These are phyloP conservation scores for Pentalonia nigronervosa DNA, from an alignment of 1,140 invertebrate genomes.

Conservation along the genomic window DNA sequence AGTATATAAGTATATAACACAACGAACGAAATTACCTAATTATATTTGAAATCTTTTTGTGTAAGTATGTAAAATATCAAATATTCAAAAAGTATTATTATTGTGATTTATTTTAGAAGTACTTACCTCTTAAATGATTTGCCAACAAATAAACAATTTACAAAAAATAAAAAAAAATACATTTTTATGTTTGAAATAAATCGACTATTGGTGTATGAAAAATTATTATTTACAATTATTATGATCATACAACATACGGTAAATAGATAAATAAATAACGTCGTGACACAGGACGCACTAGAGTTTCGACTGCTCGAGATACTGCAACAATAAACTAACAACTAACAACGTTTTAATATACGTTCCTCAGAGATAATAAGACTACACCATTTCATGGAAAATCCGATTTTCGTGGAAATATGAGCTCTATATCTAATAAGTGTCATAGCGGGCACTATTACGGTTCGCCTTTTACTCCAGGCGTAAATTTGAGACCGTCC, in stretches of 20 bases:
- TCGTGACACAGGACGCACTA: not conserved
- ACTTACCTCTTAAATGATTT: not conserved
- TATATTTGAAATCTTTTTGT: not conserved
- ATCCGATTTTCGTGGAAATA: not conserved
- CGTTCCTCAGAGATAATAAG: not conserved
- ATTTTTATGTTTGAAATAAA: not conserved
- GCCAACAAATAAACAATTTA: not conserved
- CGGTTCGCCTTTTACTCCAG: not conserved
- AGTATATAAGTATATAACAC: not conserved
- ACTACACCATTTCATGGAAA: not conserved
- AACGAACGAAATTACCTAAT: not conserved
- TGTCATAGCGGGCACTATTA: not conserved
- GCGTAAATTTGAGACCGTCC: not conserved
- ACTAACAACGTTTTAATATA: not conserved
- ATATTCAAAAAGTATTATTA: not conserved
- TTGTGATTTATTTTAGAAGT: not conserved
- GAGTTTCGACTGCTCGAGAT: not conserved
- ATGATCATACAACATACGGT: not conserved
- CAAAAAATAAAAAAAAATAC: not conserved
- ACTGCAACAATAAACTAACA: not conserved
- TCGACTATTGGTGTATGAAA: not conserved
- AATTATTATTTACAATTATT: not conserved
- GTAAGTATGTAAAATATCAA: not conserved
- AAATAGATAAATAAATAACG: not conserved
- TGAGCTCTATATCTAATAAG: slow-evolving; percentile 4